phyloP scores from a whole-genome alignment of 2,888 invertebrate genomes.

The Mimachlamys varia region DNA sequence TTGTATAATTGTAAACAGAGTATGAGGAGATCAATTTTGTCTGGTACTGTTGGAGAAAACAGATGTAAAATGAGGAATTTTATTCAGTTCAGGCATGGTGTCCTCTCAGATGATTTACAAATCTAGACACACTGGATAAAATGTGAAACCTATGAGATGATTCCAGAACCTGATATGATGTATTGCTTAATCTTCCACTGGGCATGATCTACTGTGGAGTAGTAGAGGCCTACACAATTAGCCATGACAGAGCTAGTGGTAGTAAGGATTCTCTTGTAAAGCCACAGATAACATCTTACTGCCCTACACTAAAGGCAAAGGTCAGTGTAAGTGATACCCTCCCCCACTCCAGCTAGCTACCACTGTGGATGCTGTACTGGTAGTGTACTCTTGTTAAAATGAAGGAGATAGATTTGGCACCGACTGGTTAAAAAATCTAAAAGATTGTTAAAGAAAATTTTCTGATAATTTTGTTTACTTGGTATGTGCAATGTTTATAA shows the following conservation, averaged over 20 bases:
- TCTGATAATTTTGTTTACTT: too few relatives aligned
- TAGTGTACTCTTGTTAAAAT: background rate
- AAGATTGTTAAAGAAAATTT: too few relatives aligned
- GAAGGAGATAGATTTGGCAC: too few relatives aligned
- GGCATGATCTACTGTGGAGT: too few relatives aligned
- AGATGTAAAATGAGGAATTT: background rate
- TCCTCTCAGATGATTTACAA: background rate
- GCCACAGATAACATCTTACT: background rate
- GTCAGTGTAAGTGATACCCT: slow-evolving; percentile 1
- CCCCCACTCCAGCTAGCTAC: background rate
- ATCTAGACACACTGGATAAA: background rate
- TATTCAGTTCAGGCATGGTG: background rate
- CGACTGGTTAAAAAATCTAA: too few relatives aligned
- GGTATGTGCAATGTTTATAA: too few relatives aligned
- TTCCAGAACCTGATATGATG: background rate
- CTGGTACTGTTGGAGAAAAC: background rate
- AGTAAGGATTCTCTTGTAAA: background rate
- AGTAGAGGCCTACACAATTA: background rate
- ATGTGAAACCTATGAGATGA: background rate
- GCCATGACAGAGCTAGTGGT: background rate
- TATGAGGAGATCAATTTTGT: too few relatives aligned
- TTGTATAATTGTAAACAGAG: too few relatives aligned
- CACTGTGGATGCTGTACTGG: background rate
- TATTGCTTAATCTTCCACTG: background rate
- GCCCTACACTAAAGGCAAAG: background rate